Base-by-base conservation (phyloP, 2,888 invertebrate genomes). In the Vesta saturnalis region DNA sequence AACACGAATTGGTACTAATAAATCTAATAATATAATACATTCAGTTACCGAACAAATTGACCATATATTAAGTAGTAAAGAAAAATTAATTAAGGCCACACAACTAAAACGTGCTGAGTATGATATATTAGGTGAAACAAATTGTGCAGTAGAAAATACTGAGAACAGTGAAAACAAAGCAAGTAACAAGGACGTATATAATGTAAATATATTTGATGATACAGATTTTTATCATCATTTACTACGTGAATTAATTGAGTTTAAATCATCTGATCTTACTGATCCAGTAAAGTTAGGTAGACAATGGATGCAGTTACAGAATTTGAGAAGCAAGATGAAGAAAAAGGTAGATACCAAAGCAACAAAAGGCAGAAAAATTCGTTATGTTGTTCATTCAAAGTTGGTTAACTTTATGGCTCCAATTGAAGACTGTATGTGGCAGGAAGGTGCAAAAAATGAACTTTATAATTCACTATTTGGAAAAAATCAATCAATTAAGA, bases 141-240 rank as follows among this genome's bases (percentile, higher is more conserved):
- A n/a, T n/a, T n/a, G n/a, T n/a, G n/a, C n/a, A n/a, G n/a, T n/a
- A n/a, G n/a, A n/a, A 16, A 59, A 64, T 16, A 68, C 71, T 22
- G 72, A 15, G 5, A n/a, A 64, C 18, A 10, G 5, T n/a, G 59
- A 70, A 21, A n/a, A n/a, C n/a, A n/a, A n/a, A n/a, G 61, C 68
- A 35, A 30, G 30, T 30, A 64, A 64, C 22, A 73, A 77, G 43
- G 79, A 78, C 46, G 76, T 91, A 75, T 89, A 90, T 72, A 91
- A 94, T 78, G 78, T 87, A 0, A 94, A 98, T 85, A 94, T 98
- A 77, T 99, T 95, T 85, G 97, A 99, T 82, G 99, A 99, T 80
- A 94, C 94, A 77, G 99, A 99, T 81, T 99, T 99, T 83, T 99
- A 99, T 83, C 97, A 97, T 83, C 95, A 96, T 78, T 86, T 97